A percentile compares a stretch with the other conserved stretches of the same genome.
These are phyloP conservation scores for Bryconaethiops microstoma DNA, from an alignment of 2,797 vertebrate species.

Conservation along the genomic window DNA sequence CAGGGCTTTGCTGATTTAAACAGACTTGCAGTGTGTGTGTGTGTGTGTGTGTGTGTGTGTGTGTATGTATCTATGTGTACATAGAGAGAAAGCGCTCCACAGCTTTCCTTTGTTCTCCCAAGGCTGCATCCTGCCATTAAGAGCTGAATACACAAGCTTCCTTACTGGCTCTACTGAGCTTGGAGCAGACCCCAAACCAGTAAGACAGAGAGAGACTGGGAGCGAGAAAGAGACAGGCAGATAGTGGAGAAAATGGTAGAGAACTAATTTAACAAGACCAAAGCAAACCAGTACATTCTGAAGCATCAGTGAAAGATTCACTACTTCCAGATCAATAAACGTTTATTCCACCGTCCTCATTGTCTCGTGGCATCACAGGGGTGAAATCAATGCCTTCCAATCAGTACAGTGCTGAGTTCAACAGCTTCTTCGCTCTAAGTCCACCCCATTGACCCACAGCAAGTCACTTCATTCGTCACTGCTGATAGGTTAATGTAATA, in stretches of 20 bases:
- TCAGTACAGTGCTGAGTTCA: constrained; percentile 38
- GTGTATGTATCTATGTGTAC: constrained; percentile 46
- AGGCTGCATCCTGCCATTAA: constrained; percentile 74
- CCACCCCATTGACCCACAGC: constrained; percentile 24
- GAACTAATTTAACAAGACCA: constrained; percentile 29
- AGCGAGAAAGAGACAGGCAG: neutral
- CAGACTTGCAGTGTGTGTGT: constrained; percentile 44
- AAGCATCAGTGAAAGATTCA: constrained; percentile 18
- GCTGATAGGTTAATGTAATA: constrained; percentile 39
- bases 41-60: constrained; percentile 46
- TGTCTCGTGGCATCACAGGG: constrained; percentile 27
- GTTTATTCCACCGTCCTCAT: constrained; percentile 34
- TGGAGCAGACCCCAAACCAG: constrained; percentile 42
- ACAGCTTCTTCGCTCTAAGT: constrained; percentile 22
- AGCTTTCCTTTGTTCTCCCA: constrained; percentile 70
- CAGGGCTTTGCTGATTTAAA: constrained; percentile 57
- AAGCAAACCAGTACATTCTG: constrained; percentile 10
- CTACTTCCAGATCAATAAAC: constrained; percentile 33
- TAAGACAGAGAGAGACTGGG: neutral
- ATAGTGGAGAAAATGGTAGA: neutral
- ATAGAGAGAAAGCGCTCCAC: constrained; percentile 50
- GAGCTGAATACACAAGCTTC: constrained; percentile 60
- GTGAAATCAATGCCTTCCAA: constrained; percentile 49
- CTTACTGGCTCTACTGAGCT: constrained; percentile 53
- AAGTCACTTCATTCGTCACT: constrained; percentile 38